Conservation (phyloP, 2,797 vertebrate species). For the Parotocinclus haroldoi region DNA sequence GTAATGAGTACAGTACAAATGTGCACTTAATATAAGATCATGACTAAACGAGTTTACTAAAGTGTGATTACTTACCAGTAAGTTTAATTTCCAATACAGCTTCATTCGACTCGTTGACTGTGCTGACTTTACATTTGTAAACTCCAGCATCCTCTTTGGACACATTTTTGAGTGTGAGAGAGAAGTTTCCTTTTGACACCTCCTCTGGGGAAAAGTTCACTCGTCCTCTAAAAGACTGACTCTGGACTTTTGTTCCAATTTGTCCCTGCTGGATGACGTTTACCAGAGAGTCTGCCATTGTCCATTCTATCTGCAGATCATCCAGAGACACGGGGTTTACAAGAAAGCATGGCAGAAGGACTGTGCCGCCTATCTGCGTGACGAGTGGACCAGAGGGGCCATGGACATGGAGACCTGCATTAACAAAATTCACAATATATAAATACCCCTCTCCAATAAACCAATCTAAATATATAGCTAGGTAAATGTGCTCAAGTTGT, state of each 20-base stretch:
- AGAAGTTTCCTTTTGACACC: constrained; percentile 44
- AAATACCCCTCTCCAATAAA: too few relatives aligned
- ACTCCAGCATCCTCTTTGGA: constrained; percentile 26
- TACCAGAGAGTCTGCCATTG: constrained; percentile 27
- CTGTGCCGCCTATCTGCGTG: constrained; percentile 17
- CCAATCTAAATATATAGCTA: too few relatives aligned
- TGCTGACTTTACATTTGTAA: not conserved
- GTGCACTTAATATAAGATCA: not conserved
- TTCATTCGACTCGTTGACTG: constrained; percentile 7
- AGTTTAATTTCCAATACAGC: constrained; percentile 19
- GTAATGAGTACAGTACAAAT: not conserved
- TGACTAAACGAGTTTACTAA: too few relatives aligned
- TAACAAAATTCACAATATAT: too few relatives aligned
- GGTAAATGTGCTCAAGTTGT: too few relatives aligned
- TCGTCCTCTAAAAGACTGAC: constrained; percentile 20
- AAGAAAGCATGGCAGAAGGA: constrained; percentile 39
- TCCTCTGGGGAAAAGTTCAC: constrained; percentile 29
- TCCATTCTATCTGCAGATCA: constrained; percentile 38
- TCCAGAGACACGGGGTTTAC: constrained; percentile 31
- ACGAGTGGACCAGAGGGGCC: constrained; percentile 20
- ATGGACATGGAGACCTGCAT: constrained; percentile 21
- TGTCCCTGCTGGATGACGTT: constrained; percentile 32
- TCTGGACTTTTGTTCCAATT: constrained; percentile 28
- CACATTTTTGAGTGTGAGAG: constrained; percentile 35
- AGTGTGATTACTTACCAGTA: constrained; percentile 24